Percentiles rank a stretch among this genome's conserved stretches.
Conservation (phyloP, 2,113 vertebrate genomes). For the Pterocles burchelli region DNA sequence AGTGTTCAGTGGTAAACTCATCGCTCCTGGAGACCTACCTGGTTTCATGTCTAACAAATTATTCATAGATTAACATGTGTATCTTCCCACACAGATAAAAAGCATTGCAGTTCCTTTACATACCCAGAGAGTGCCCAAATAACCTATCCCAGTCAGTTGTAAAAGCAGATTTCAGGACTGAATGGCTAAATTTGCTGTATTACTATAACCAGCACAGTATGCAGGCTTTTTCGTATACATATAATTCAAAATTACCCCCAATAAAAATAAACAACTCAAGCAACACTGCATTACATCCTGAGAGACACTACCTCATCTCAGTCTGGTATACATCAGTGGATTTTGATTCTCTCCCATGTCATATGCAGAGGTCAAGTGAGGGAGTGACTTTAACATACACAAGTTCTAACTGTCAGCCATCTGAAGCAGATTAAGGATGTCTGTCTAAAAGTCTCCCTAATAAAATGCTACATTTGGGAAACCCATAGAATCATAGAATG, state of each 20-base stretch:
- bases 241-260: neutral
- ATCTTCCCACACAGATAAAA: neutral
- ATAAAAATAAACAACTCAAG: neutral
- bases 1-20: neutral
- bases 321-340: slow-evolving; percentile 5
- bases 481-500: too few relatives aligned
- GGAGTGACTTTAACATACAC: slow-evolving; percentile 31
- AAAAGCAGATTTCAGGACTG: neutral
- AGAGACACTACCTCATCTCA: neutral
- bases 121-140: neutral
- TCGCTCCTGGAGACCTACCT: neutral
- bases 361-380: neutral
- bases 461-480: neutral
- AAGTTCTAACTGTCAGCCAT: slow-evolving; percentile 11
- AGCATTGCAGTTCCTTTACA: neutral
- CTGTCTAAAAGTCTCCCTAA: neutral
- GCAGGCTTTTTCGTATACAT: neutral
- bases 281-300: neutral
- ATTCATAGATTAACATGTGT: neutral
- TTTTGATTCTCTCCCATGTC: slow-evolving; percentile 11
- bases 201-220: neutral
- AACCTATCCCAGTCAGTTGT: neutral
- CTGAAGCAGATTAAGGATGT: slow-evolving; percentile 30
- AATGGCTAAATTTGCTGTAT: neutral
- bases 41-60: neutral